Conservation (phyloP, 2,113 vertebrate genomes). For the Chunga burmeisteri region DNA sequence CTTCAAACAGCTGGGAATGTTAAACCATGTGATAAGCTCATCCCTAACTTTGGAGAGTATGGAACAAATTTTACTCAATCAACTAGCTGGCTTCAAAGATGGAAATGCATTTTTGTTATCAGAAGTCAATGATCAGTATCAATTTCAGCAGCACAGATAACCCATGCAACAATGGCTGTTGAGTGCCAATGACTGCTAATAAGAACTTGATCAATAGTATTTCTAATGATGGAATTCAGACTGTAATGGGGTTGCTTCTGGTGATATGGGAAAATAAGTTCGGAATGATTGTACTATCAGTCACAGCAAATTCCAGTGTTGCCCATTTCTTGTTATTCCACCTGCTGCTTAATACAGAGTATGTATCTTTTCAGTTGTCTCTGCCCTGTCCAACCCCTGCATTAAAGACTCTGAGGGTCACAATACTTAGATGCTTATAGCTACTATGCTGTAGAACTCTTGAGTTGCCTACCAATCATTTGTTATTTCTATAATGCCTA, state of each 20-base stretch:
- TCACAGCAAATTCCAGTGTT: background rate
- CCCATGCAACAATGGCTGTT: background rate
- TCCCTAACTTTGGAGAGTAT: background rate
- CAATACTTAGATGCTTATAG: background rate
- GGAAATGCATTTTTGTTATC: background rate
- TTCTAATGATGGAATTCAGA: background rate
- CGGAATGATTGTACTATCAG: background rate
- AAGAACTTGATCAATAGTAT: slow-evolving; percentile 35
- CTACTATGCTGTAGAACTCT: background rate
- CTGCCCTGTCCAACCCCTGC: background rate
- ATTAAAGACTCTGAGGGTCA: background rate
- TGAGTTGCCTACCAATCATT: background rate
- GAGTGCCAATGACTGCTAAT: slow-evolving; percentile 38
- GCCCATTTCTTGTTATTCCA: background rate
- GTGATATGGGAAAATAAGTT: background rate
- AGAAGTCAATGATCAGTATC: background rate
- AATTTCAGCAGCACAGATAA: background rate
- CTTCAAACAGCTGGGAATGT: background rate
- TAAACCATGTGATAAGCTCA: background rate
- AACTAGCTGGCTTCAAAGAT: background rate
- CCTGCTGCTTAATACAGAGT: background rate
- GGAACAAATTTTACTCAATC: slow-evolving; percentile 26
- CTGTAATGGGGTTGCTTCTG: background rate
- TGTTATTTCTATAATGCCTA: background rate
- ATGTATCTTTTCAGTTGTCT: background rate